These are phyloP conservation scores for Osmerus eperlanus DNA, from an alignment of 2,113 vertebrate species.

Conservation along the genomic window DNA sequence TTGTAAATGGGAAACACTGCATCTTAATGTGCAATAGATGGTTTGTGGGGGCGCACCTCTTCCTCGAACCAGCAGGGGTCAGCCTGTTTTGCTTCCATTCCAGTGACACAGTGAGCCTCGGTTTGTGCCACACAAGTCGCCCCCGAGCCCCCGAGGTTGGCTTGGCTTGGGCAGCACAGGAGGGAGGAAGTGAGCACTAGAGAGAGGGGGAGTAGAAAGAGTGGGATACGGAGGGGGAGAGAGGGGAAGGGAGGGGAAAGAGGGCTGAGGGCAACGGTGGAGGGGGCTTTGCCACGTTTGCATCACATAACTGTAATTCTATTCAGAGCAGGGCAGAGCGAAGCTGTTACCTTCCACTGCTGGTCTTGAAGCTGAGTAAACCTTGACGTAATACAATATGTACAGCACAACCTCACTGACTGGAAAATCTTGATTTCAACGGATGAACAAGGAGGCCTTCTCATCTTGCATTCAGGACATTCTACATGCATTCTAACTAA, in stretches of 20 bases:
- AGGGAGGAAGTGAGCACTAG: slow-evolving; percentile 41
- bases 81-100: slow-evolving; percentile 23
- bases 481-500: too few species aligned
- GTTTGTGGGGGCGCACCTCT: too few species aligned
- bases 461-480: not conserved
- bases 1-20: too few species aligned
- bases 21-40: too few species aligned
- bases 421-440: not conserved
- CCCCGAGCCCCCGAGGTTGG: slow-evolving; percentile 43
- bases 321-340: slow-evolving; percentile 39
- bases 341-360: not conserved
- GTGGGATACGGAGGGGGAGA: not conserved
- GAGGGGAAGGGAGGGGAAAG: not conserved
- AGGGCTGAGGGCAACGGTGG: slow-evolving; percentile 23
- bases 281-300: slow-evolving; percentile 67
- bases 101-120: slow-evolving; percentile 16
- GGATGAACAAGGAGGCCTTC: not conserved
- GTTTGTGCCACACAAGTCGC: slow-evolving; percentile 65
- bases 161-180: slow-evolving; percentile 52
- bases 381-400: not conserved
- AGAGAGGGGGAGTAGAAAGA: slow-evolving; percentile 38
- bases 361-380: not conserved
- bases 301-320: slow-evolving; percentile 63
- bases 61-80: slow-evolving; percentile 29
- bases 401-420: not conserved